Percentiles rank a stretch among this genome's conserved stretches.
phyloP scores from a whole-genome alignment of 2,888 invertebrate genomes.

The Bursaphelenchus okinawaensis region DNA sequence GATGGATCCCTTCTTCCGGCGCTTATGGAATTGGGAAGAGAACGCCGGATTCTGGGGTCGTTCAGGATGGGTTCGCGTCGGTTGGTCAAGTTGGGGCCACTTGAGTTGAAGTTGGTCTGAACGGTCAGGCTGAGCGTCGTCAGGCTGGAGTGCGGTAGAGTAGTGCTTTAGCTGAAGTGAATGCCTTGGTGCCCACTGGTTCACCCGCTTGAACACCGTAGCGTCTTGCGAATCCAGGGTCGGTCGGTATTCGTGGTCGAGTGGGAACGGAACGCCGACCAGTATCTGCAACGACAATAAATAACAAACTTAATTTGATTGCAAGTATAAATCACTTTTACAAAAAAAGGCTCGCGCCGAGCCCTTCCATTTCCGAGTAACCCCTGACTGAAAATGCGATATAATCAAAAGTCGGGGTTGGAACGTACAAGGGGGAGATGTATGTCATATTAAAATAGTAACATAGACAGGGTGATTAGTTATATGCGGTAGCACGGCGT shows the following conservation, averaged over 20 bases:
- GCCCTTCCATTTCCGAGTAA: background rate
- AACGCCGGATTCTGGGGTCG: background rate
- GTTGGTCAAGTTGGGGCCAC: too few species aligned
- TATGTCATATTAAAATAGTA: background rate
- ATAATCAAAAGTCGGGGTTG: constrained; percentile 1
- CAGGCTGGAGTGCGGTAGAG: too few species aligned
- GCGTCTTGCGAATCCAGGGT: background rate
- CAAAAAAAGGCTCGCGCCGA: background rate
- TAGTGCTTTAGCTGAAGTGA: too few species aligned
- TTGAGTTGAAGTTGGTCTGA: too few species aligned
- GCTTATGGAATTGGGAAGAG: background rate
- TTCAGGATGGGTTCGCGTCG: background rate
- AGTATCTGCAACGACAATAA: background rate
- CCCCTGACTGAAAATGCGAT: background rate
- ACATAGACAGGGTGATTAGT: too few species aligned
- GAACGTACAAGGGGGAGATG: constrained; percentile 6
- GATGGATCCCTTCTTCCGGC: background rate
- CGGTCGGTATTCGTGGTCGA: too few species aligned
- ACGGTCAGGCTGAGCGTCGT: too few species aligned
- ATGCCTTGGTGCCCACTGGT: too few species aligned
- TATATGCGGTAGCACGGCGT: too few species aligned
- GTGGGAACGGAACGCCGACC: background rate
- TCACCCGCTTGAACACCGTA: background rate
- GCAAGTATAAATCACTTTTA: background rate
- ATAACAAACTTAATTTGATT: background rate